These are phyloP conservation scores for Gari tellinella DNA, from an alignment of 2,888 invertebrate species.

Conservation along the genomic window DNA sequence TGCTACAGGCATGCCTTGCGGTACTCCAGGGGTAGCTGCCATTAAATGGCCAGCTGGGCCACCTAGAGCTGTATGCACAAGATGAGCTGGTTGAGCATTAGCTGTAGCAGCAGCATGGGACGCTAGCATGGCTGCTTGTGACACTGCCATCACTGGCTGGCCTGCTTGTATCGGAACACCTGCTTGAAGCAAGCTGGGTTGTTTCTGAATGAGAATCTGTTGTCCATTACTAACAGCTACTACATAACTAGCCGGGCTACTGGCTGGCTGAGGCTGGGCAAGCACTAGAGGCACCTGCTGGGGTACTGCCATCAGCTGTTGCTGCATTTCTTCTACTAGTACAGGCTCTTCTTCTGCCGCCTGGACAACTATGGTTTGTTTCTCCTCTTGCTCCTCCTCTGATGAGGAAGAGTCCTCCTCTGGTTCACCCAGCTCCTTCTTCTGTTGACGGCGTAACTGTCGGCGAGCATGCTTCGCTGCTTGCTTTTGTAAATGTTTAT, in stretches of 20 bases:
- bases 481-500: conserved; percentile 86
- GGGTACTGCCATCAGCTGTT: conserved; percentile 57
- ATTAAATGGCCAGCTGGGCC: conserved; percentile 10
- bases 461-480: conserved; percentile 92
- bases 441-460: conserved; percentile 88
- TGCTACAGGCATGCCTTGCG: conserved; percentile 23
- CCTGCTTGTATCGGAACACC: conserved; percentile 76
- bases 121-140: conserved; percentile 60
- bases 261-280: conserved; percentile 64
- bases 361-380: conserved; percentile 55
- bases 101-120: conserved; percentile 56
- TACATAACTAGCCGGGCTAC: conserved; percentile 57
- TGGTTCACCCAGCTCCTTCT: conserved; percentile 74
- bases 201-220: conserved; percentile 67
- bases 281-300: conserved; percentile 56
- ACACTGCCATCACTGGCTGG: conserved; percentile 74
- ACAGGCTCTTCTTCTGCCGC: conserved; percentile 63
- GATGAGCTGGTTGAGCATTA: conserved; percentile 65
- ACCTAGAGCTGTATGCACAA: conserved; percentile 45
- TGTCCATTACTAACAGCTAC: conserved; percentile 61
- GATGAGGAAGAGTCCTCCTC: conserved; percentile 69
- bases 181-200: conserved; percentile 55
- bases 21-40: conserved; percentile 15
- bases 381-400: conserved; percentile 67
- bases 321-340: conserved; percentile 56